Evolutionary conservation across 2,888 invertebrate genomes (phyloP).

Genomic region (Zygogramma bicolorata): DNA sequence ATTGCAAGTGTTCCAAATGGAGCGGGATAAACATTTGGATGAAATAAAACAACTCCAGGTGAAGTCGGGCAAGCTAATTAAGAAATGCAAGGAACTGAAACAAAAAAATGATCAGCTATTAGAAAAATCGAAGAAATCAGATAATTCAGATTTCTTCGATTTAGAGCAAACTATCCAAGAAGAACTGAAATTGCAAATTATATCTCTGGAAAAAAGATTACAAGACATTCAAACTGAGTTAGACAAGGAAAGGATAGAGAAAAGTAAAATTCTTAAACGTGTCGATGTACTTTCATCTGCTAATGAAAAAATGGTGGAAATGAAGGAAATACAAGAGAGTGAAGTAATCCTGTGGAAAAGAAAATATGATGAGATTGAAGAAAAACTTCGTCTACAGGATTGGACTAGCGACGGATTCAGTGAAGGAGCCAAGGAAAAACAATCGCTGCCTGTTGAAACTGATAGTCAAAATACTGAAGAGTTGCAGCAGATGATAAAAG

Average conservation of each 20-base stretch:
- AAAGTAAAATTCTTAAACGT: constrained; percentile 76
- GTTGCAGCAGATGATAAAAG: constrained; percentile 70
- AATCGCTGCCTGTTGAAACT: constrained; percentile 47
- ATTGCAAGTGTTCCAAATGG: constrained; percentile 71
- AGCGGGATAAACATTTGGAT: constrained; percentile 71
- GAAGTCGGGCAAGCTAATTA: constrained; percentile 83
- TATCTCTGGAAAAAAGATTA: constrained; percentile 75
- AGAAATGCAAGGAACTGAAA: constrained; percentile 88
- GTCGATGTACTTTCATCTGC: constrained; percentile 81
- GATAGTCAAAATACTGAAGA: constrained; percentile 62
- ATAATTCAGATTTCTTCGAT: constrained; percentile 68
- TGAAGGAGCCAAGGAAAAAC: constrained; percentile 24
- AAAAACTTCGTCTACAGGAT: constrained; percentile 73
- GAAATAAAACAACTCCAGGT: constrained; percentile 76
- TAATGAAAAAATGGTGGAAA: constrained; percentile 82
- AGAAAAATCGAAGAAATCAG: constrained; percentile 27
- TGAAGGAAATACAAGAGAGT: constrained; percentile 85
- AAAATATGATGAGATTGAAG: constrained; percentile 77
- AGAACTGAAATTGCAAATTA: constrained; percentile 79
- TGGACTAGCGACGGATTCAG: constrained; percentile 65
- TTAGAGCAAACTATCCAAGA: constrained; percentile 85
- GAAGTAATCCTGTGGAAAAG: constrained; percentile 81
- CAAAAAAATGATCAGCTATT: constrained; percentile 71
- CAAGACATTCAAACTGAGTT: constrained; percentile 72
- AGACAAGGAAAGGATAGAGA: constrained; percentile 75